phyloP scores from a whole-genome alignment of 2,888 invertebrate species.

The Phengaris alcon region DNA sequence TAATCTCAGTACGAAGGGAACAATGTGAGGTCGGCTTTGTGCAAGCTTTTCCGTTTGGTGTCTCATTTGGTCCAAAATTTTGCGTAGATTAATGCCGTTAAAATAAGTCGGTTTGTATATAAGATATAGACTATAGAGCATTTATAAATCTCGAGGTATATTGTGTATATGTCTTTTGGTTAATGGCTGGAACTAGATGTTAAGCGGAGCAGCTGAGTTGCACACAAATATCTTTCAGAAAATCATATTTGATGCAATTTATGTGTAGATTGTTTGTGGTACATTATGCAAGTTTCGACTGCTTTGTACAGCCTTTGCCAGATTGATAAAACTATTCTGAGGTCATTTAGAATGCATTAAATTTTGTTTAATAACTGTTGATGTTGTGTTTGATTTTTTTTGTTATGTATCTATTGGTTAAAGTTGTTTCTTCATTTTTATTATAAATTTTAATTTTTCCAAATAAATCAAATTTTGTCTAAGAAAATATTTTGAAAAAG shows the following conservation, averaged over 20 bases:
- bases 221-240: no score
- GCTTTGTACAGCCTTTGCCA: not conserved
- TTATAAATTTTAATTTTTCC: conserved; percentile 9
- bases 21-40: conserved; percentile 20
- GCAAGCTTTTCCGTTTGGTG: conserved; percentile 23
- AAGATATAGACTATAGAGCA: conserved; percentile 40
- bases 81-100: conserved; percentile 17
- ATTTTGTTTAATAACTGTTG: conserved; percentile 25
- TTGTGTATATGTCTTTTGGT: conserved; percentile 8
- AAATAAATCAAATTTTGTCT: conserved; percentile 3
- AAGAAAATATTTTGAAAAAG: conserved; percentile 6
- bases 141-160: conserved; percentile 33
- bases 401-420: conserved; percentile 22
- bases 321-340: conserved; percentile 7
- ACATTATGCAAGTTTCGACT: not conserved
- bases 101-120: conserved; percentile 45
- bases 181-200: conserved; percentile 15
- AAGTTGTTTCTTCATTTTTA: conserved; percentile 17
- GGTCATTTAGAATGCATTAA: conserved; percentile 17
- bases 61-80: conserved; percentile 24
- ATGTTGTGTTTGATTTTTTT: conserved; percentile 23
- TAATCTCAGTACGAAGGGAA: conserved; percentile 20
- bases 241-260: not conserved
- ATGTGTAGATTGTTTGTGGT: not conserved
- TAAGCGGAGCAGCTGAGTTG: not conserved